Conservation (phyloP, 2,888 invertebrate species). For the Archaeoteleia sp. region DNA sequence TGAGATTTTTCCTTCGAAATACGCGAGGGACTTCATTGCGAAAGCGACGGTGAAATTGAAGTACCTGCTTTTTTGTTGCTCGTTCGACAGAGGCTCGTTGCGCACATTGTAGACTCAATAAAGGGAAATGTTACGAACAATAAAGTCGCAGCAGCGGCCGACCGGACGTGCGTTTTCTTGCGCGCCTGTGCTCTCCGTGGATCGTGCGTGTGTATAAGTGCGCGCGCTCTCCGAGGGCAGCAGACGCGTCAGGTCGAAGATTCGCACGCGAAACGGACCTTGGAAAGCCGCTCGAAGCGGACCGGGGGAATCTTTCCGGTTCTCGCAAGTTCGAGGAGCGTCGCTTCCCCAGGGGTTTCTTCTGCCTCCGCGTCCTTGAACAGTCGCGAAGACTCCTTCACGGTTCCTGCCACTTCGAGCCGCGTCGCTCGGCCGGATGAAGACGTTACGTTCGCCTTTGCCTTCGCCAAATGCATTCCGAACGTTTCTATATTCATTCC, state of each 20-base stretch:
- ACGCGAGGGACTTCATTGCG: constrained; percentile 2
- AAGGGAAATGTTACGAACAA: constrained; percentile 67
- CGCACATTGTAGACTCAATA: constrained; percentile 65
- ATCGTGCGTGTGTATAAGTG: constrained; percentile 40
- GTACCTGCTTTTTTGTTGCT: constrained; percentile 13
- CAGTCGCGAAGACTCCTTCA: constrained; percentile 64
- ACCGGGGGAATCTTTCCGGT: constrained; percentile 75
- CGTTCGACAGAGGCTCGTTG: constrained; percentile 9
- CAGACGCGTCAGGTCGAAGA: constrained; percentile 44
- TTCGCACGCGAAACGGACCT: constrained; percentile 58
- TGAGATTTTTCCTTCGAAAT: background rate
- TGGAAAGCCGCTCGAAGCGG: constrained; percentile 73
- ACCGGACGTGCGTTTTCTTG: constrained; percentile 62
- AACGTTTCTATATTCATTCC: constrained; percentile 33
- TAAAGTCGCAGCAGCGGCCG: constrained; percentile 63
- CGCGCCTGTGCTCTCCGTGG: constrained; percentile 31
- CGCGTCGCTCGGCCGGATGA: constrained; percentile 31
- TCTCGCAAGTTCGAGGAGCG: constrained; percentile 52
- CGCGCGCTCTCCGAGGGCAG: constrained; percentile 39
- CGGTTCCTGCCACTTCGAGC: constrained; percentile 59
- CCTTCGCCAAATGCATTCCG: constrained; percentile 28
- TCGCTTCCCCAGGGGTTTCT: constrained; percentile 56
- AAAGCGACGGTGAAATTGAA: constrained; percentile 2
- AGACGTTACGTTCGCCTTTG: constrained; percentile 41
- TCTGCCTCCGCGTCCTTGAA: constrained; percentile 64